Evolutionary conservation across 1,140 invertebrate species (phyloP).

Genomic region (Neelides sp.): DNA sequence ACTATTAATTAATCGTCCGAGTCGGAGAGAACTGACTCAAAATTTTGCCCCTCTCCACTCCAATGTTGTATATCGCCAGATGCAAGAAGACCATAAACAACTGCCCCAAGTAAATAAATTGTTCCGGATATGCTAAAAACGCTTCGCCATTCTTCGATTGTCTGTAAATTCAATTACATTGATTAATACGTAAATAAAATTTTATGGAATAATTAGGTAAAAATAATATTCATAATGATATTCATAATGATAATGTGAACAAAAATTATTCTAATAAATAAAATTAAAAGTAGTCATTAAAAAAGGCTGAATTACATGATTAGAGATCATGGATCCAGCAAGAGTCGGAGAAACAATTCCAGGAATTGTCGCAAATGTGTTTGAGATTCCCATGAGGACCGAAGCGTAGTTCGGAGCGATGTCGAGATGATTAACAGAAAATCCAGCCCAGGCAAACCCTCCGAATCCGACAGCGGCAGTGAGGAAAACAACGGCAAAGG

Average conservation of each 20-base stretch:
- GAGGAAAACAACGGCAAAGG: slow-evolving; percentile 55
- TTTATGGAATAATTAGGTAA: too few relatives aligned
- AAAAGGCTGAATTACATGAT: slow-evolving; percentile 46
- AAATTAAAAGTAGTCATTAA: neutral
- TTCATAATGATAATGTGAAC: slow-evolving; percentile 1
- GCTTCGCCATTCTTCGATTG: slow-evolving; percentile 58
- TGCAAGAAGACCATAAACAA: slow-evolving; percentile 64
- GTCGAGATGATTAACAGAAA: slow-evolving; percentile 72
- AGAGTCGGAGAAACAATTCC: slow-evolving; percentile 71
- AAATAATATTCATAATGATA: neutral
- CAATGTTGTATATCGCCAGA: slow-evolving; percentile 66
- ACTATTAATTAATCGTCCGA: too few relatives aligned
- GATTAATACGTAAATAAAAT: neutral
- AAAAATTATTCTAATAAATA: slow-evolving; percentile 14
- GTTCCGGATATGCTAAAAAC: slow-evolving; percentile 69
- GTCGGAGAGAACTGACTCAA: too few relatives aligned
- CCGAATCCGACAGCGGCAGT: slow-evolving; percentile 74
- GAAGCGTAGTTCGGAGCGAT: slow-evolving; percentile 70
- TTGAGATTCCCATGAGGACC: slow-evolving; percentile 73
- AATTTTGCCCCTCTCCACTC: too few relatives aligned
- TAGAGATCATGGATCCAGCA: slow-evolving; percentile 59
- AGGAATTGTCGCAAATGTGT: slow-evolving; percentile 74
- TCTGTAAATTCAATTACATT: slow-evolving; percentile 41
- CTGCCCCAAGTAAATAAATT: slow-evolving; percentile 61
- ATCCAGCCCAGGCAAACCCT: slow-evolving; percentile 74